These are phyloP conservation scores for Rhagonycha fulva DNA, from an alignment of 2,888 invertebrate genomes.

Conservation along the genomic window DNA sequence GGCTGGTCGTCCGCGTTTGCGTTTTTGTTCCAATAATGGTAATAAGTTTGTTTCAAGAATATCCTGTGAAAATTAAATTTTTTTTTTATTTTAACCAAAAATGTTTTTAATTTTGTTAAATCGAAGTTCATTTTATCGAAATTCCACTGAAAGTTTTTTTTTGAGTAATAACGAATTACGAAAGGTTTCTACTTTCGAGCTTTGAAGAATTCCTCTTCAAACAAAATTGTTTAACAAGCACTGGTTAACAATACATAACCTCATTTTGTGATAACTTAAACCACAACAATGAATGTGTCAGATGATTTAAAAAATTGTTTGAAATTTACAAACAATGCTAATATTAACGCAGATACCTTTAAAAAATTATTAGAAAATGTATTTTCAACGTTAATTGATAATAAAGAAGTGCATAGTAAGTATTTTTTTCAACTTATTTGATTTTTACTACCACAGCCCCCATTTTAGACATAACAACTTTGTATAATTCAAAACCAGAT, in stretches of 20 bases:
- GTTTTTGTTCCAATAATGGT: no score
- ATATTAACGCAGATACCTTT: conserved; percentile 38
- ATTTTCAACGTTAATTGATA: conserved; percentile 38
- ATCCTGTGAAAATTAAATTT: no score
- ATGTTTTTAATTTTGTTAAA: no score
- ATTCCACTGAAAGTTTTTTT: no score
- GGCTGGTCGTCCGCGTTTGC: no score
- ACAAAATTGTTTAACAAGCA: background rate
- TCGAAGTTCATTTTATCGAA: no score
- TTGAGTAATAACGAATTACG: no score
- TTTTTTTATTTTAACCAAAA: no score
- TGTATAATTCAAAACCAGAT: conserved; percentile 49
- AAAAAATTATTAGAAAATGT: conserved; percentile 44
- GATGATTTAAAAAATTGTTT: conserved; percentile 38
- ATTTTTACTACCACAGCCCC: background rate
- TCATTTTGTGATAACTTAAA: conserved; percentile 1
- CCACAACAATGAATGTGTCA: conserved; percentile 32
- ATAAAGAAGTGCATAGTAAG: conserved; percentile 43
- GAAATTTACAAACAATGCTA: conserved; percentile 36
- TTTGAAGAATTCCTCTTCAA: no score
- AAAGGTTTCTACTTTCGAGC: no score
- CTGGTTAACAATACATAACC: background rate
- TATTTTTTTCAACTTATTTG: background rate
- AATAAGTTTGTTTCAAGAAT: no score
- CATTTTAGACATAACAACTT: conserved; percentile 41